Conservation (phyloP, 2,797 vertebrate species). For the Coregonus sp. region DNA sequence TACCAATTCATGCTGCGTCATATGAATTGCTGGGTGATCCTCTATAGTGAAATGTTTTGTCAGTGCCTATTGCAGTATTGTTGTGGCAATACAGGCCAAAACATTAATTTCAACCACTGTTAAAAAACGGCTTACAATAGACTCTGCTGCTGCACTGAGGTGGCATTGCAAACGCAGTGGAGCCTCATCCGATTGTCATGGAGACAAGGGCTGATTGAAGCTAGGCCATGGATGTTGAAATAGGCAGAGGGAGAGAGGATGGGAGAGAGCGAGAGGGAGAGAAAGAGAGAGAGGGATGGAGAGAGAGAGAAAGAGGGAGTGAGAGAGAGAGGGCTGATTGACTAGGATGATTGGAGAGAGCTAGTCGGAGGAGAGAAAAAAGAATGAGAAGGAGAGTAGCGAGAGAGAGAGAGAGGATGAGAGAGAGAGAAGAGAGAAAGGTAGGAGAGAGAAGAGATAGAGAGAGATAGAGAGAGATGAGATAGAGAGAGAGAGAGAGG, state of each 20-base stretch:
- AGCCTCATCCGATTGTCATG: conserved; percentile 54
- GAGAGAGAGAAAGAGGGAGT: neutral
- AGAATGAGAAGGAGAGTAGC: too few relatives aligned
- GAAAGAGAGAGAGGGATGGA: neutral
- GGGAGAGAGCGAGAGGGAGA: conserved; percentile 23
- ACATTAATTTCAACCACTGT: conserved; percentile 27
- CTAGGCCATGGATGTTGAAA: conserved; percentile 62
- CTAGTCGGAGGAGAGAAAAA: too few relatives aligned
- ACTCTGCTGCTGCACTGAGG: conserved; percentile 47
- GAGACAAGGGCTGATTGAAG: conserved; percentile 52
- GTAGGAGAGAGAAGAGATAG: too few relatives aligned
- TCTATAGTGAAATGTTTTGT: conserved; percentile 9
- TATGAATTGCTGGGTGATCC: neutral
- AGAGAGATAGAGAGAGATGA: too few relatives aligned
- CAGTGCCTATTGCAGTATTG: conserved; percentile 10
- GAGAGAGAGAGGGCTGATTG: neutral
- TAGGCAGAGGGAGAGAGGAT: conserved; percentile 33
- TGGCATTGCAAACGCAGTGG: conserved; percentile 63
- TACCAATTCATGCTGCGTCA: neutral
- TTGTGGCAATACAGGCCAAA: conserved; percentile 18
- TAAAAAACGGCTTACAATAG: conserved; percentile 59
- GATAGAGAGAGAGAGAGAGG: too few relatives aligned
- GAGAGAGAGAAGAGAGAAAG: too few relatives aligned
- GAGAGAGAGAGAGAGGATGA: too few relatives aligned
- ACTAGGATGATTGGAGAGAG: too few relatives aligned